Conservation (phyloP, 2,888 invertebrate species). For the Trissonchulus latispiculum region DNA sequence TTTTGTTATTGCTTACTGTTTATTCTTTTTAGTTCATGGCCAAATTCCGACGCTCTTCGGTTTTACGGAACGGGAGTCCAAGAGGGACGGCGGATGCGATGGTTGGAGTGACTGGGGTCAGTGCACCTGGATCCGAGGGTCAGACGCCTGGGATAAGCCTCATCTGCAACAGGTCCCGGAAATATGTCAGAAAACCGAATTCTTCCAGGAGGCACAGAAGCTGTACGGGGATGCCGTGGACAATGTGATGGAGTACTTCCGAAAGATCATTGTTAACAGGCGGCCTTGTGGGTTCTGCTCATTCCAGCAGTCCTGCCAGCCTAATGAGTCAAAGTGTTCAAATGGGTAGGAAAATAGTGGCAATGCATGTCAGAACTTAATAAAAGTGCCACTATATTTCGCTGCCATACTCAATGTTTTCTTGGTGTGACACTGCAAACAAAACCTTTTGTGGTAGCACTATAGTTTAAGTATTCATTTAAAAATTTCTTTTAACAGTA, state of each 20-base stretch:
- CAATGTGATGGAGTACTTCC: background rate
- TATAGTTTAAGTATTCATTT: too few species aligned
- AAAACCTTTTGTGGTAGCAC: too few species aligned
- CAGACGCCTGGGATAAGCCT: background rate
- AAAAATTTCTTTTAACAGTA: too few species aligned
- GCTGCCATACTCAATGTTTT: too few species aligned
- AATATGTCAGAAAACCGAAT: background rate
- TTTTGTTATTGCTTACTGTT: too few species aligned
- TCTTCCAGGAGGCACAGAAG: background rate
- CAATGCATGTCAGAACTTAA: too few species aligned
- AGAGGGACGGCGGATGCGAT: background rate
- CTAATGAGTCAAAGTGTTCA: background rate
- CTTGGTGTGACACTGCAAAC: too few species aligned
- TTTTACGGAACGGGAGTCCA: background rate
- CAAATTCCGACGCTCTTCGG: background rate
- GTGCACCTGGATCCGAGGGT: background rate
- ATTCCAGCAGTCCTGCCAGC: background rate
- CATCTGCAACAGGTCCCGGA: background rate
- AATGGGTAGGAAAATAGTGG: background rate
- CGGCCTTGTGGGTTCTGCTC: background rate
- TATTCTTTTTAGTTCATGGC: background rate
- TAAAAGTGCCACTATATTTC: too few species aligned
- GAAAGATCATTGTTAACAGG: background rate
- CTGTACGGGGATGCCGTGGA: background rate
- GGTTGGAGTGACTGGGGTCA: background rate